These are phyloP conservation scores for Serilophus lunatus DNA, from an alignment of 2,113 vertebrate genomes.

Conservation along the genomic window DNA sequence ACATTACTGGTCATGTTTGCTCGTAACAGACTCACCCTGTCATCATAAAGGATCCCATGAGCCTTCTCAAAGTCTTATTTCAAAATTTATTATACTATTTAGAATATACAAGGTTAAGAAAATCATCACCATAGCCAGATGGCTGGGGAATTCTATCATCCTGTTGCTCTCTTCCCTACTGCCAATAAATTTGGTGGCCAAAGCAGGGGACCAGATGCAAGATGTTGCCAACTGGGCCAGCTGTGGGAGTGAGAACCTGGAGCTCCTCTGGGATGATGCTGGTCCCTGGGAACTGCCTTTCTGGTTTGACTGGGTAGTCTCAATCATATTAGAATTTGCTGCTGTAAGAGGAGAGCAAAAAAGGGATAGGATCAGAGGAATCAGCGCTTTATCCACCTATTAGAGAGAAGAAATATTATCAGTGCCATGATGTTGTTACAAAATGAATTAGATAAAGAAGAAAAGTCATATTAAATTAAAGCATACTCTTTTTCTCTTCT, in stretches of 20 bases:
- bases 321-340: accelerated
- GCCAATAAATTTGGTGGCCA: slow-evolving; percentile 41
- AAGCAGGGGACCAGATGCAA: neutral
- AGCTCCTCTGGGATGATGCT: neutral
- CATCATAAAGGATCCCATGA: slow-evolving; percentile 24
- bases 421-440: neutral
- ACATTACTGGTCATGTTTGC: neutral
- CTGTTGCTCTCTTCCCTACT: neutral
- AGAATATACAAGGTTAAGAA: slow-evolving; percentile 47
- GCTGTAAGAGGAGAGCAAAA: neutral
- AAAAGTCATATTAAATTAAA: slow-evolving; percentile 40
- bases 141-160: slow-evolving; percentile 45
- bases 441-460: slow-evolving; percentile 20
- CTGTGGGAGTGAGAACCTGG: neutral
- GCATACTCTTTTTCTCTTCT: neutral
- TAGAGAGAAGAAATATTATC: neutral
- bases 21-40: neutral
- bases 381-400: neutral
- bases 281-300: neutral
- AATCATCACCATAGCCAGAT: slow-evolving; percentile 40
- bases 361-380: neutral
- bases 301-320: neutral
- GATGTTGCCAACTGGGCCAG: neutral
- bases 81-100: slow-evolving; percentile 44
- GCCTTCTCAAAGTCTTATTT: slow-evolving; percentile 31